Conservation (phyloP, 1,140 invertebrate species). For the Trichonephila inaurata region DNA sequence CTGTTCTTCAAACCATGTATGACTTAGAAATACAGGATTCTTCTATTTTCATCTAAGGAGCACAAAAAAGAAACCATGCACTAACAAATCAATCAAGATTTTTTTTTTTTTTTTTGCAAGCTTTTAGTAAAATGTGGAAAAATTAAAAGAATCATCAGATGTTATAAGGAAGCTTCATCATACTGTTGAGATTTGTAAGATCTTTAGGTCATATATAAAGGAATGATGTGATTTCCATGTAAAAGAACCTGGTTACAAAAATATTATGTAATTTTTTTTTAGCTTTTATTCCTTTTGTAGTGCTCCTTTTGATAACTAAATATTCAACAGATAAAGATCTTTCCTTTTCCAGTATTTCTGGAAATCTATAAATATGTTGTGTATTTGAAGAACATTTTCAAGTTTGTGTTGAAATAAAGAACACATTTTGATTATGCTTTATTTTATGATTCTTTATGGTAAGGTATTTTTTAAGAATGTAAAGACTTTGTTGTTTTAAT, state of each 20-base stretch:
- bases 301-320: slow-evolving; percentile 48
- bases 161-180: background rate
- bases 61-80: slow-evolving; percentile 40
- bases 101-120: slow-evolving; percentile 2
- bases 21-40: slow-evolving; percentile 16
- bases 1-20: slow-evolving; percentile 20
- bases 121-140: background rate
- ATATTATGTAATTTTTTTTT: slow-evolving; percentile 23
- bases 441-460: background rate
- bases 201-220: background rate
- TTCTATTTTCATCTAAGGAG: background rate
- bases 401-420: slow-evolving; percentile 63
- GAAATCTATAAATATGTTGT: slow-evolving; percentile 34
- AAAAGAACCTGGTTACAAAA: background rate
- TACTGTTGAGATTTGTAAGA: background rate
- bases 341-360: background rate
- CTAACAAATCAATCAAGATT: background rate
- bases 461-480: no score
- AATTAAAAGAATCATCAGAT: background rate
- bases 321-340: slow-evolving; percentile 55
- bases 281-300: slow-evolving; percentile 35
- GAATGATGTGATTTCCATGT: background rate
- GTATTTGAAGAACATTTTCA: slow-evolving; percentile 55
- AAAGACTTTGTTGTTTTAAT: no score
- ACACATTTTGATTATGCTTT: slow-evolving; percentile 46